Evolutionary conservation across 2,113 vertebrate genomes (phyloP).

Genomic region (Puma concolor): DNA sequence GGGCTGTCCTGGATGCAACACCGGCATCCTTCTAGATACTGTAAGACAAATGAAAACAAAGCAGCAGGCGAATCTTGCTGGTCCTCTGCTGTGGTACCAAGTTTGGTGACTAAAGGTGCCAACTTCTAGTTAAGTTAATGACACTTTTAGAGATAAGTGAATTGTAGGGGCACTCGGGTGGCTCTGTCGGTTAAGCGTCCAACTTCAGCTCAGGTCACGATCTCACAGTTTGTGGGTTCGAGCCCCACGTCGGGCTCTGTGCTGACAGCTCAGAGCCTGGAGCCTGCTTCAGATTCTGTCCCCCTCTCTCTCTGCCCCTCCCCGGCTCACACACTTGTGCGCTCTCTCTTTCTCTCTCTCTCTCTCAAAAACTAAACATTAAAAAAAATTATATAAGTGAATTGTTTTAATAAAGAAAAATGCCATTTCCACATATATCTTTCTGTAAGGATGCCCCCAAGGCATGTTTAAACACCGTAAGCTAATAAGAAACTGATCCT

Average conservation of each 20-base stretch:
- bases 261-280: no score
- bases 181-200: no score
- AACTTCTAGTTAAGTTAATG: background rate
- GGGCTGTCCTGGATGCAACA: background rate
- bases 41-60: no score
- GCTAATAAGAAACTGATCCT: background rate
- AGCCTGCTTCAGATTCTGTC: no score
- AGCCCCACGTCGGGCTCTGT: no score
- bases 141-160: background rate
- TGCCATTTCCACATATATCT: background rate
- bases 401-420: constrained; percentile 9
- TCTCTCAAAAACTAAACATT: no score
- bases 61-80: background rate
- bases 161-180: background rate
- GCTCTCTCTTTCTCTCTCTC: no score
- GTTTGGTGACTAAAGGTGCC: background rate
- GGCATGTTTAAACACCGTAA: background rate
- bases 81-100: background rate
- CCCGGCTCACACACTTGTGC: no score
- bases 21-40: background rate
- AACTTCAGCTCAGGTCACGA: no score
- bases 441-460: background rate
- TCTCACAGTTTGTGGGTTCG: no score
- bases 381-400: background rate
- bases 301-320: no score